phyloP scores from a whole-genome alignment of 1,140 invertebrate genomes.

The Monochamus saltuarius region DNA sequence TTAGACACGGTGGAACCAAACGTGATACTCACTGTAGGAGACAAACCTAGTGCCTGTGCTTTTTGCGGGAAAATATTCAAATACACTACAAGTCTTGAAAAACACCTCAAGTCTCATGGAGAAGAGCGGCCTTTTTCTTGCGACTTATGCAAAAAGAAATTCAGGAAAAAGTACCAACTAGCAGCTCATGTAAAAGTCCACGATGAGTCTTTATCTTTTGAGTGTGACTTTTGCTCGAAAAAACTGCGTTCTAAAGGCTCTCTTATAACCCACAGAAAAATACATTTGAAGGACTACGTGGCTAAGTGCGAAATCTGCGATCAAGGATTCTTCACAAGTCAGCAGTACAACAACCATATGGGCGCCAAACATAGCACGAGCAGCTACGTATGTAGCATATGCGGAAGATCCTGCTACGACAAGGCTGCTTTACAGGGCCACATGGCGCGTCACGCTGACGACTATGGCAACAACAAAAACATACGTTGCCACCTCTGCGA shows the following conservation, averaged over 20 bases:
- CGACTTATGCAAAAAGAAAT: conserved; percentile 51
- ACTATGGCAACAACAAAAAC: conserved; percentile 35
- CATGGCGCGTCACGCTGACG: conserved; percentile 34
- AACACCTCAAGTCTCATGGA: conserved; percentile 61
- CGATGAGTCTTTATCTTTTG: conserved; percentile 39
- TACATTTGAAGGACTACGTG: conserved; percentile 58
- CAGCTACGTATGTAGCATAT: conserved; percentile 43
- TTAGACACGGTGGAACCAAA: neutral
- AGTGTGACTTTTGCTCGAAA: conserved; percentile 52
- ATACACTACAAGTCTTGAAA: conserved; percentile 56
- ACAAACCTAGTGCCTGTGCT: conserved; percentile 17
- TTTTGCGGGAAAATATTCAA: conserved; percentile 61
- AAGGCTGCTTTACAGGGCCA: conserved; percentile 41
- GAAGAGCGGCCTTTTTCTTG: conserved; percentile 63
- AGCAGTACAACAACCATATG: conserved; percentile 33
- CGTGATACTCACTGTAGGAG: neutral
- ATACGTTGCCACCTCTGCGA: conserved; percentile 45
- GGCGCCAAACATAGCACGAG: conserved; percentile 32
- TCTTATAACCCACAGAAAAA: conserved; percentile 64
- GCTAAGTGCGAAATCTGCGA: conserved; percentile 37
- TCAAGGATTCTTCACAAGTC: conserved; percentile 38
- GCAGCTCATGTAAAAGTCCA: conserved; percentile 56
- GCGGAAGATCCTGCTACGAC: conserved; percentile 61
- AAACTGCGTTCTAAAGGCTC: conserved; percentile 69
- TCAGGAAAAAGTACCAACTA: conserved; percentile 37